A percentile compares a stretch with the other conserved stretches of the same genome.
phyloP scores from a whole-genome alignment of 2,113 vertebrate species.

The Mus musculus region GRCm39 chr6:36695001-36695500 shows the following conservation, averaged over 20 bases:
- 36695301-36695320: background rate
- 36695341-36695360: background rate
- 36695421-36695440: background rate
- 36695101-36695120: background rate
- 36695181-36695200: background rate
- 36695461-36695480: background rate
- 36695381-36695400: background rate
- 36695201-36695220: background rate
- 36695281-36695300: background rate
- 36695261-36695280: background rate
- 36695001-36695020: background rate
- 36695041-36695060: background rate
- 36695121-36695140: background rate
- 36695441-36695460: background rate
- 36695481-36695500: background rate
- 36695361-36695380: background rate
- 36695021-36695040: background rate
- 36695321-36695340: background rate
- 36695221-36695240: background rate
- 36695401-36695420: background rate
- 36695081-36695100: background rate
- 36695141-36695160: background rate
- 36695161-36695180: background rate
- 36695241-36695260: background rate
- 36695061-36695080: background rate